These are phyloP conservation scores for Mionectes macconnelli DNA, from an alignment of 2,113 vertebrate species.

Conservation along the genomic window DNA sequence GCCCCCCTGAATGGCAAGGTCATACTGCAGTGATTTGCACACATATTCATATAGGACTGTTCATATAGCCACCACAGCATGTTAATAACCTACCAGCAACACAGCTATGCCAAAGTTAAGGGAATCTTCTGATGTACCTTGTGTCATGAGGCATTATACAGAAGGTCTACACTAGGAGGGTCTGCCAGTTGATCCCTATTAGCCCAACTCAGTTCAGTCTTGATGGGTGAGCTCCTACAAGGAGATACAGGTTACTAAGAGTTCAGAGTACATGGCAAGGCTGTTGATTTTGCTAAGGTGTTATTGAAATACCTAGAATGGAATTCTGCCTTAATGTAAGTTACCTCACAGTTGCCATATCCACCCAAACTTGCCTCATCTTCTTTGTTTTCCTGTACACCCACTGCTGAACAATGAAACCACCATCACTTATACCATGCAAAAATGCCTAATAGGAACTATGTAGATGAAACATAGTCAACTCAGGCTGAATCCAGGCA, in stretches of 20 bases:
- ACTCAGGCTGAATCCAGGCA: background rate
- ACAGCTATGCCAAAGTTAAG: background rate
- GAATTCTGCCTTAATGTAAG: background rate
- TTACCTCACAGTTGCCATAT: background rate
- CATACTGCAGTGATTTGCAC: background rate
- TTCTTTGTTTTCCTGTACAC: background rate
- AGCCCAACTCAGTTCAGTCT: background rate
- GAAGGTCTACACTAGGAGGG: background rate
- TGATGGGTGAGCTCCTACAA: background rate
- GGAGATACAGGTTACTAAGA: rapidly evolving
- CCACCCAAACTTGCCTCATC: background rate
- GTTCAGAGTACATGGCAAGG: background rate
- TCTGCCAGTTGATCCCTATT: background rate
- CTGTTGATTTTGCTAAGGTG: background rate
- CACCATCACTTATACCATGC: background rate
- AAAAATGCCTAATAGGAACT: background rate
- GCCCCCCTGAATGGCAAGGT: background rate
- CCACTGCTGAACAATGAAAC: background rate
- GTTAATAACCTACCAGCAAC: background rate
- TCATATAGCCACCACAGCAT: background rate
- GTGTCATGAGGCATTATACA: background rate
- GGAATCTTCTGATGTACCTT: background rate
- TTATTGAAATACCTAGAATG: background rate
- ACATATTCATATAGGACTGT: background rate
- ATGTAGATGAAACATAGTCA: background rate